Percentiles rank a stretch among this genome's conserved stretches.
Evolutionary conservation across 2,888 invertebrate genomes (phyloP).

Genomic region (Slavum lentiscoides): DNA sequence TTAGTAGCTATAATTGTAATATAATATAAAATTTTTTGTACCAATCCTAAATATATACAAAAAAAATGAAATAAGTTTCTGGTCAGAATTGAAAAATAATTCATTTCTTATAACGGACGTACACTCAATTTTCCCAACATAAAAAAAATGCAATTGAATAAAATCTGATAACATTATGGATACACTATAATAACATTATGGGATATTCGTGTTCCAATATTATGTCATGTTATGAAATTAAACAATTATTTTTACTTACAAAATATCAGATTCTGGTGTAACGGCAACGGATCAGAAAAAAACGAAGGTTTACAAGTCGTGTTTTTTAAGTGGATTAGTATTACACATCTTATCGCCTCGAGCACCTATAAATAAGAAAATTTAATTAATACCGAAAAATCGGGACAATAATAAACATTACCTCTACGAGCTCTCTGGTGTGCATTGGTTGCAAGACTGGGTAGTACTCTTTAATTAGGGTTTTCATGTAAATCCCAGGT

Average conservation of each 20-base stretch:
- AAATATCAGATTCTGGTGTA: constrained; percentile 59
- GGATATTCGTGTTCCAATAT: too few relatives aligned
- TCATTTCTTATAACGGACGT: too few relatives aligned
- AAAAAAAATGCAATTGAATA: too few relatives aligned
- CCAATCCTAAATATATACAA: neutral
- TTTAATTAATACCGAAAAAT: neutral
- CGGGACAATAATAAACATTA: constrained; percentile 57
- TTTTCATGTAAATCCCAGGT: constrained; percentile 65
- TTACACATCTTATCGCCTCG: constrained; percentile 64
- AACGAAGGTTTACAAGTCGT: constrained; percentile 60
- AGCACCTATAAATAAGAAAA: constrained; percentile 63
- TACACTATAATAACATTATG: too few relatives aligned
- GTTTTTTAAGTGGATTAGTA: constrained; percentile 60
- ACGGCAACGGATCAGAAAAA: constrained; percentile 61
- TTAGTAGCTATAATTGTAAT: too few relatives aligned
- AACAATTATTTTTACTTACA: constrained; percentile 27
- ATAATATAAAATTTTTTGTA: too few relatives aligned
- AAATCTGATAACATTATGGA: too few relatives aligned
- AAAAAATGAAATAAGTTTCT: neutral
- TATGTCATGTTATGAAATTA: neutral
- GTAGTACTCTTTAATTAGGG: constrained; percentile 67
- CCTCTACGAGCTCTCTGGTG: constrained; percentile 67
- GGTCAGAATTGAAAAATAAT: too few relatives aligned
- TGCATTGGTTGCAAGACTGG: constrained; percentile 71
- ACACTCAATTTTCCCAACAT: too few relatives aligned